A percentile compares a stretch with the other conserved stretches of the same genome.
phyloP scores from a whole-genome alignment of 2,888 invertebrate species.

The Unio delphinus region DNA sequence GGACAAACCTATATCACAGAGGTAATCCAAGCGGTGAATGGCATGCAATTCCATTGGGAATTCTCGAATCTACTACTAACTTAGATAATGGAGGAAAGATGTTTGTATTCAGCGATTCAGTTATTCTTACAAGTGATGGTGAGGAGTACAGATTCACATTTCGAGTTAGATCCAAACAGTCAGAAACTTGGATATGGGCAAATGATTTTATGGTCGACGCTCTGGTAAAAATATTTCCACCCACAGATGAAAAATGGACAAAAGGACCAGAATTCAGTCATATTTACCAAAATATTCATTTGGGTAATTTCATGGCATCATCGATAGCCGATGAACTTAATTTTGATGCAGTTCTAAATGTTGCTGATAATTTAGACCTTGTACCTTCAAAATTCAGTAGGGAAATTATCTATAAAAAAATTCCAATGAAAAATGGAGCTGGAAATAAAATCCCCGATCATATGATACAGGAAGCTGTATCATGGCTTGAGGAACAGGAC shows the following conservation, averaged over 20 bases:
- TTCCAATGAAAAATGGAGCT: slow-evolving; percentile 36
- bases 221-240: slow-evolving; percentile 23
- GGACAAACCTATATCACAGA: slow-evolving; percentile 40
- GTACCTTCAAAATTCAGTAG: slow-evolving; percentile 17
- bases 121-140: slow-evolving; percentile 34
- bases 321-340: slow-evolving; percentile 27
- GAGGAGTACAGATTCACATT: slow-evolving; percentile 32
- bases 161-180: slow-evolving; percentile 9
- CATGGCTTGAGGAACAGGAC: slow-evolving; percentile 28
- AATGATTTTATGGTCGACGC: slow-evolving; percentile 23
- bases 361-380: slow-evolving; percentile 40
- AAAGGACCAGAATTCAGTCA: slow-evolving; percentile 32
- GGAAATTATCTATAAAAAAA: slow-evolving; percentile 34
- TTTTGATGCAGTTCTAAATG: slow-evolving; percentile 39
- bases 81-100: slow-evolving; percentile 3
- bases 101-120: slow-evolving; percentile 26
- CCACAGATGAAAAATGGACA: slow-evolving; percentile 28
- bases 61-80: slow-evolving; percentile 1
- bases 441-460: slow-evolving; percentile 19
- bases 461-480: slow-evolving; percentile 28
- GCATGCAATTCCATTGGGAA: slow-evolving; percentile 22
- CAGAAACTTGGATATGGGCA: slow-evolving; percentile 27
- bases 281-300: slow-evolving; percentile 28
- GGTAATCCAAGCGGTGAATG: slow-evolving; percentile 35
- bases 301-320: slow-evolving; percentile 50